Evolutionary conservation across 1,140 invertebrate genomes (phyloP), one percentile per base, ranked within the genome.

Genomic region (Leptinotarsa lineolata): DNA sequence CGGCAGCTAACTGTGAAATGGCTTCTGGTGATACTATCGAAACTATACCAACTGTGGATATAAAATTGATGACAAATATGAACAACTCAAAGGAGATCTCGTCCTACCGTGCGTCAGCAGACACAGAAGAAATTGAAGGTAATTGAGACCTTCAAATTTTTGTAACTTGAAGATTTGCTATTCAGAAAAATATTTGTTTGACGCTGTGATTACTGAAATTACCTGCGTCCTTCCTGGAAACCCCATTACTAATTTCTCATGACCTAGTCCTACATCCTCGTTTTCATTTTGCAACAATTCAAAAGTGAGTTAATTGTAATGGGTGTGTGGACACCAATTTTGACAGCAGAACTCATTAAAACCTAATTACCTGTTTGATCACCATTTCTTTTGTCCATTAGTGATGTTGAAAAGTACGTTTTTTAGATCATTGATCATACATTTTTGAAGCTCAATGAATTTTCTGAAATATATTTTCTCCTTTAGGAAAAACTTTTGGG

Each of bases 21-120:
- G 90, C 90, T 89, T 90, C 90, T 83, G 89, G 89, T 79, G 89
- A 90, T 82, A 89, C 86, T 81, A 87, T 89, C 79, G 88, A 90
- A 84, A 88, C 87, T 84, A 91, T 91, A 81, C 89, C 91, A 85
- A 86, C 90, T 80, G 86, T 86, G 61, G 81, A 81, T 70, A 75
- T 79, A 68, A 79, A 80, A 73, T 73, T 76, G 65, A 64, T 75
- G 45, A 70, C 77, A 68, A 78, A 71, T 71, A 80, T 81, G 73
- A 80, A 80, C 74, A 80, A 78, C 74, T 68, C 78, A n/a, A 82
- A 83, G 67, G 80, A 82, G 30, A 74, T 76, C 45, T 70, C 72
- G 63, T 75, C 74, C 61, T 61, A 75, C 63, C 69, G 68, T 48
- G 80, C 81, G 72, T 58, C 76, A 61, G 68, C 71, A 61, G 75